Evolutionary conservation across 2,113 vertebrate species (phyloP).

Genomic region (Callionymus lyra): DNA sequence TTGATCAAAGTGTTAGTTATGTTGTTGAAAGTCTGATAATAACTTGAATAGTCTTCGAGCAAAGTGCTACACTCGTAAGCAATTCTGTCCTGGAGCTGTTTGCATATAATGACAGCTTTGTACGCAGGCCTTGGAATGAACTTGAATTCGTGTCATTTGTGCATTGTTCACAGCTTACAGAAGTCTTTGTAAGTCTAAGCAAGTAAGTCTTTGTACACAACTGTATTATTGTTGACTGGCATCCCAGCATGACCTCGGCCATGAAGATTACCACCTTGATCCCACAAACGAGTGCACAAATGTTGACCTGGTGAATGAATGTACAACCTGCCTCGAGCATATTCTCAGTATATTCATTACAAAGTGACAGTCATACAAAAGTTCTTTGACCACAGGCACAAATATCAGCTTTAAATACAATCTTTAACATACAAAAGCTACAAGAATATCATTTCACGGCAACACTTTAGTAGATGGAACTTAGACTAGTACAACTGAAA

Average conservation of each 20-base stretch:
- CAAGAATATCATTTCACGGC: too few relatives aligned
- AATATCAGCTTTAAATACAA: background rate
- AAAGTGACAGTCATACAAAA: background rate
- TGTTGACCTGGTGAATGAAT: background rate
- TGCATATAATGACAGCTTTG: background rate
- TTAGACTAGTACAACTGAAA: too few relatives aligned
- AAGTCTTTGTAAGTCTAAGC: too few relatives aligned
- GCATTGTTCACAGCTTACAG: slow-evolving; percentile 24
- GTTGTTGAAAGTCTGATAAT: slow-evolving; percentile 1
- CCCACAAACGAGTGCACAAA: slow-evolving; percentile 8
- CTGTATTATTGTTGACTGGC: slow-evolving; percentile 14
- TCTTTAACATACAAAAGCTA: slow-evolving; percentile 1
- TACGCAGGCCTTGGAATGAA: background rate
- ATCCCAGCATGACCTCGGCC: slow-evolving; percentile 41
- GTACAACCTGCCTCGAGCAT: slow-evolving; percentile 7
- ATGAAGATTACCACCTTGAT: slow-evolving; percentile 18
- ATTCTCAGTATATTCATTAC: slow-evolving; percentile 1
- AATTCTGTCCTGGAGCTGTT: background rate
- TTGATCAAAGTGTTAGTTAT: background rate
- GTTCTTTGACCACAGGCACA: background rate
- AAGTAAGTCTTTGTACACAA: slow-evolving; percentile 32
- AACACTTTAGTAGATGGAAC: too few relatives aligned
- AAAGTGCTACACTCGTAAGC: background rate
- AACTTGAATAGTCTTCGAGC: background rate
- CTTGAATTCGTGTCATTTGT: slow-evolving; percentile 18